These are phyloP conservation scores for Clarias laeviceps DNA, from an alignment of 2,797 vertebrate genomes.

Conservation along the genomic window DNA sequence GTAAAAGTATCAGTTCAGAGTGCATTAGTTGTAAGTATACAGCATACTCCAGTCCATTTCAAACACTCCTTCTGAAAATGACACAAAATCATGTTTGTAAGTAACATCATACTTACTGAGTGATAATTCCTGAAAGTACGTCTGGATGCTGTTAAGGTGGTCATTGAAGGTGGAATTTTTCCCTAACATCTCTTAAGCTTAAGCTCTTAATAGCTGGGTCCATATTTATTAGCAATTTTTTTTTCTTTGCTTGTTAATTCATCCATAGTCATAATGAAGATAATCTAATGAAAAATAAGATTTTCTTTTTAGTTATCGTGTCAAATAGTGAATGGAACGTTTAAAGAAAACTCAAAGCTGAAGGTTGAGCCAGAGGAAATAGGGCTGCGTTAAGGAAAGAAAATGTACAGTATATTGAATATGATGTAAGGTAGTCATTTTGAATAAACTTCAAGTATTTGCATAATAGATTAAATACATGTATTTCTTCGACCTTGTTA, in stretches of 20 bases:
- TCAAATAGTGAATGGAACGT: not conserved
- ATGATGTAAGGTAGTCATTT: not conserved
- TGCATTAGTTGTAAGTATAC: conserved; percentile 1
- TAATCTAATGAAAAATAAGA: not conserved
- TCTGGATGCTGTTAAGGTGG: not conserved
- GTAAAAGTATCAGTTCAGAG: not conserved
- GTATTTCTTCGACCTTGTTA: not conserved
- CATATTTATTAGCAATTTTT: not conserved
- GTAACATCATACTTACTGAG: not conserved
- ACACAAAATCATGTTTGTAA: not conserved
- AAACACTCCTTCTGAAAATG: not conserved
- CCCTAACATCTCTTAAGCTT: not conserved
- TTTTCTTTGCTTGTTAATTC: not conserved
- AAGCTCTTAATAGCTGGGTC: not conserved
- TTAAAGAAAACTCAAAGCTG: not conserved
- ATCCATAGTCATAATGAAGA: not conserved
- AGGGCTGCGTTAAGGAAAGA: not conserved
- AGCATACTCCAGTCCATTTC: not conserved
- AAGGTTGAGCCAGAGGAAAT: not conserved
- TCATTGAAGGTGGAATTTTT: not conserved
- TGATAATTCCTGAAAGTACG: not conserved
- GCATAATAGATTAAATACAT: not conserved
- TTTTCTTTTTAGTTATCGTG: not conserved
- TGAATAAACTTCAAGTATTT: not conserved
- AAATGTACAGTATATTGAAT: not conserved